Base-by-base conservation (phyloP, 2,113 vertebrate species). In the Nibea albiflora region DNA sequence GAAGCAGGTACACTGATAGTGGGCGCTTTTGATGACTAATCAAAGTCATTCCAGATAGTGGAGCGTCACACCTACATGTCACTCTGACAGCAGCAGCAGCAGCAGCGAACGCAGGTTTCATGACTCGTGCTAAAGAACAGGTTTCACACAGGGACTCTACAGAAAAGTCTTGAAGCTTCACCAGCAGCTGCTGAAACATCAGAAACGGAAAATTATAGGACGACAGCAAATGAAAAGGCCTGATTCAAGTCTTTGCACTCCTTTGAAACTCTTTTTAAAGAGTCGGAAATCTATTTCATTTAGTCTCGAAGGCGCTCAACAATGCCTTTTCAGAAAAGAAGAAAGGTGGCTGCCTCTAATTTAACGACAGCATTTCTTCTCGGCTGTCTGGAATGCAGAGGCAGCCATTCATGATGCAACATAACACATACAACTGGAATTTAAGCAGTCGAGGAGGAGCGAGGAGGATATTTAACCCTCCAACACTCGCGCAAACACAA, bases 1-100 rank as follows among this genome's bases (percentile, higher is more conserved):
- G 3, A 22, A 52, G 67, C 31, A 56, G 16, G 52, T 79, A 16
- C 61, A 31, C 11, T 4, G 0, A 8, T 1, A 31, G 69, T 11
- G 11, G 71, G 65, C 2, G 47, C 28, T 26, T 69, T 20, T 12
- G 79, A 76, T 85, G 77, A 87, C 69, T 78, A 66, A 82, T 76
- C 54, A 11, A 7, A 81, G 63, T 52, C 53, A 74, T 61, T 74
- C 57, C 56, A 66, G 57, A 65, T 50, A n/a, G 71, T 6, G n/a
- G 60, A n/a, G 47, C 1, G 35, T 76, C 78, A 7, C 75, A 84
- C 78, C 71, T 83, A 47, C n/a, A 24, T 53, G 66, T 65, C 70
- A 47, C 4, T 54, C 56, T 16, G 7, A 22, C 20, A 66, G n/a
- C n/a, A n/a, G n/a, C 0, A 11, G 46, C 2, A 11, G 12, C n/a